Evolutionary conservation across 1,140 invertebrate genomes (phyloP).

Genomic region (Drosophila navojoa): DNA sequence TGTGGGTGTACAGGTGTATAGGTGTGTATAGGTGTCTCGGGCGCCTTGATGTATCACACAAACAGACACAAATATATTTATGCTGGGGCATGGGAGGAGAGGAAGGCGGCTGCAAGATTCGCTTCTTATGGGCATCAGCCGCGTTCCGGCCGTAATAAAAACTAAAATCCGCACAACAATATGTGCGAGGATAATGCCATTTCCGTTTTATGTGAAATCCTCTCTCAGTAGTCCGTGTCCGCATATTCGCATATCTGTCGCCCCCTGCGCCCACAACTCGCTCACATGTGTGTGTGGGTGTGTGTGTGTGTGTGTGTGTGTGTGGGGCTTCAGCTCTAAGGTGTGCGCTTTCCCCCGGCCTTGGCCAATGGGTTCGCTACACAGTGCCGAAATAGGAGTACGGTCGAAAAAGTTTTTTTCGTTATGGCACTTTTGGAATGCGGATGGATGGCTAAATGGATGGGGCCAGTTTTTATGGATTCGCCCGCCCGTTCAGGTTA

Average conservation of each 20-base stretch:
- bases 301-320: not conserved
- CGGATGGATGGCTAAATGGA: conserved; percentile 37
- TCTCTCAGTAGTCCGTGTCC: conserved; percentile 61
- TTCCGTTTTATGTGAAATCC: conserved; percentile 82
- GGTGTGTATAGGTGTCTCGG: conserved; percentile 15
- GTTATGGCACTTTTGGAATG: conserved; percentile 49
- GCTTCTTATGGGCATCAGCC: conserved; percentile 68
- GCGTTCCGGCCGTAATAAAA: conserved; percentile 77
- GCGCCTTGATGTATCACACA: conserved; percentile 72
- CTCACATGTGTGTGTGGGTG: not conserved
- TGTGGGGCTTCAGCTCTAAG: conserved; percentile 21
- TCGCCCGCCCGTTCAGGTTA: conserved; percentile 16
- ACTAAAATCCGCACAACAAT: conserved; percentile 82
- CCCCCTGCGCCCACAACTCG: not conserved
- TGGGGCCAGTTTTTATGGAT: conserved; percentile 35
- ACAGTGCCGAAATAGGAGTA: conserved; percentile 43
- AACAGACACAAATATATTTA: conserved; percentile 80
- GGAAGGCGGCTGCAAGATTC: conserved; percentile 2
- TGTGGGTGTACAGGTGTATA: conserved; percentile 1
- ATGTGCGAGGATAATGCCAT: conserved; percentile 82
- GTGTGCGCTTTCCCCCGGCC: conserved; percentile 5
- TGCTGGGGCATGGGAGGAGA: conserved; percentile 27
- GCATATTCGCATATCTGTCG: conserved; percentile 52
- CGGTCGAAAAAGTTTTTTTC: conserved; percentile 38
- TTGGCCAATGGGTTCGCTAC: conserved; percentile 21